Percentiles rank a stretch among this genome's conserved stretches.
These are phyloP conservation scores for Oriolus oriolus DNA, from an alignment of 2,113 vertebrate species.

Conservation along the genomic window DNA sequence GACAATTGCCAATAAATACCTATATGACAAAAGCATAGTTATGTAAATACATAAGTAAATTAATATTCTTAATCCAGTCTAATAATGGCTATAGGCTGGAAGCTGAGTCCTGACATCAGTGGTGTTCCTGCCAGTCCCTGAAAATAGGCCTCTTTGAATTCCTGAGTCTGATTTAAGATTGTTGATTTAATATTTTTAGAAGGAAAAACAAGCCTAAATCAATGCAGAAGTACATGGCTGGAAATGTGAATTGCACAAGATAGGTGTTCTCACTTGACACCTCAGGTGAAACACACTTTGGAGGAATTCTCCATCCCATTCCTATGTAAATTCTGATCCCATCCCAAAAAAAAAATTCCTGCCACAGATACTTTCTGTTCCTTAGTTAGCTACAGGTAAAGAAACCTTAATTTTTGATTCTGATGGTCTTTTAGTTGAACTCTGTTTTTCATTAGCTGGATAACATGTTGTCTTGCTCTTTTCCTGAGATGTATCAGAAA, in stretches of 20 bases:
- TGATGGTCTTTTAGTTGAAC: background rate
- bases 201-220: constrained; percentile 24
- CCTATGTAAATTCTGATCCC: background rate
- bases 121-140: background rate
- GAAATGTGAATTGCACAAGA: background rate
- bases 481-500: background rate
- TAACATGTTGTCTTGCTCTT: background rate
- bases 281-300: background rate
- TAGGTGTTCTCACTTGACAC: background rate
- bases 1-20: background rate
- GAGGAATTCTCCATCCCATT: background rate
- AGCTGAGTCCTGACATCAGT: background rate
- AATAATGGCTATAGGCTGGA: background rate
- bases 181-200: constrained; percentile 55
- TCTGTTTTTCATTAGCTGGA: background rate
- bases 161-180: constrained; percentile 21
- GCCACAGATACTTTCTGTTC: background rate
- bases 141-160: constrained; percentile 43
- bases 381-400: background rate
- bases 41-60: background rate
- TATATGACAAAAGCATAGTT: background rate
- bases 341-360: fast-evolving
- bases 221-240: background rate
- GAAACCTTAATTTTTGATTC: background rate
- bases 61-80: background rate